These are phyloP conservation scores for Scolanthus callimorphus DNA, from an alignment of 92 coral and sea anemone genomes.

Conservation along the genomic window DNA sequence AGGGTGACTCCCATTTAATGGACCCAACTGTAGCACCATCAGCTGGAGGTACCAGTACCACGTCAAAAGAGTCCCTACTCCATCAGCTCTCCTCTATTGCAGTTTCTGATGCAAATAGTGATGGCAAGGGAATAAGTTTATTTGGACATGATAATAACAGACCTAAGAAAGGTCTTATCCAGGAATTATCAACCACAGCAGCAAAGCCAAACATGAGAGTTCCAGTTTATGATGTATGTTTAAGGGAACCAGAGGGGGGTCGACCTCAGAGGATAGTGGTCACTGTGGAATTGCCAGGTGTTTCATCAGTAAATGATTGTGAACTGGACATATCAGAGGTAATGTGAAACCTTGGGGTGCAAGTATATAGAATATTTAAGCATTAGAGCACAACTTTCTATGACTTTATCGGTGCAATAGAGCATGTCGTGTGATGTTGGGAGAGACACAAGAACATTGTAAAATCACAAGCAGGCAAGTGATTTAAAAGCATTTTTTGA, in stretches of 20 bases:
- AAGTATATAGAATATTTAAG: no score
- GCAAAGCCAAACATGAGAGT: not conserved
- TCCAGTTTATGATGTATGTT: slow-evolving; percentile 57
- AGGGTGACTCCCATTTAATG: no score
- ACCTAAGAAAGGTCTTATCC: slow-evolving; percentile 67
- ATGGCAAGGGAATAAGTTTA: slow-evolving; percentile 35
- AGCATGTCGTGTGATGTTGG: no score
- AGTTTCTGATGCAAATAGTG: slow-evolving; percentile 41
- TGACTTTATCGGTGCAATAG: no score
- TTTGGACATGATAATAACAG: slow-evolving; percentile 31
- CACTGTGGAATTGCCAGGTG: slow-evolving; percentile 65
- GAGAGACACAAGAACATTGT: no score
- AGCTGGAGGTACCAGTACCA: slow-evolving; percentile 13
- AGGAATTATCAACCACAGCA: slow-evolving; percentile 61
- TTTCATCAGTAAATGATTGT: slow-evolving; percentile 73
- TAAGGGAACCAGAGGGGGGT: slow-evolving; percentile 50
- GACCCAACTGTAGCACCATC: slow-evolving; percentile 9
- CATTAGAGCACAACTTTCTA: no score
- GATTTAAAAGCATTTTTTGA: no score
- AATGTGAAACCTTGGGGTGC: no score
- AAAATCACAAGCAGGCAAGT: no score
- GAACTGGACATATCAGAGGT: slow-evolving; percentile 94
- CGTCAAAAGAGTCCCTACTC: slow-evolving; percentile 49
- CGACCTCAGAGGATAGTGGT: slow-evolving; percentile 54
- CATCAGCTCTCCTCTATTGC: slow-evolving; percentile 73